phyloP scores from a whole-genome alignment of 1,140 invertebrate species.

The Bombus sylvicola region DNA sequence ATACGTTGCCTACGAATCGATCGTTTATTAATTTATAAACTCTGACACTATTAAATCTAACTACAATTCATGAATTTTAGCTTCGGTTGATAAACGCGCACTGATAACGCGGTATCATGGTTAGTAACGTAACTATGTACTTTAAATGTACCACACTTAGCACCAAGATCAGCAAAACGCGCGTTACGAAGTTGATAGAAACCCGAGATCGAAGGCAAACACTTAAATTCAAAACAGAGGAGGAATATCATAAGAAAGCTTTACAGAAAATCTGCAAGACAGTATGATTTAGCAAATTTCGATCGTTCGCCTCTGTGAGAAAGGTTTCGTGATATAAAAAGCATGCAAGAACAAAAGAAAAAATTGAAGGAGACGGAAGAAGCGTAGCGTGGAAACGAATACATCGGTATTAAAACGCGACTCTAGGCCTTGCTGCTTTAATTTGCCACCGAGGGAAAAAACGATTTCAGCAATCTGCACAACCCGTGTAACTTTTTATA shows the following conservation, averaged over 20 bases:
- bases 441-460: background rate
- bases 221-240: background rate
- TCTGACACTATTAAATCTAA: background rate
- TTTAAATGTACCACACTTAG: background rate
- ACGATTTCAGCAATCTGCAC: background rate
- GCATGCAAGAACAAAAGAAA: background rate
- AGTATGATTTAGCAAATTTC: background rate
- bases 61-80: background rate
- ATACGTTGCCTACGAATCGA: background rate
- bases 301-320: background rate
- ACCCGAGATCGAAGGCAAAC: background rate
- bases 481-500: background rate
- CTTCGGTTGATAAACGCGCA: background rate
- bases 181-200: background rate
- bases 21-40: background rate
- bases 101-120: background rate
- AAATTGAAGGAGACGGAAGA: background rate
- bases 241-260: background rate
- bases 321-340: background rate
- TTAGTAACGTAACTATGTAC: background rate
- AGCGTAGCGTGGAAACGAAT: background rate
- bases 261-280: conserved; percentile 11
- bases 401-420: background rate
- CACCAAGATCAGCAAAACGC: background rate
- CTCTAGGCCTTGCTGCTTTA: background rate